Evolutionary conservation across 1,140 invertebrate species (phyloP).

Genomic region (Tetragnatha versicolor): DNA sequence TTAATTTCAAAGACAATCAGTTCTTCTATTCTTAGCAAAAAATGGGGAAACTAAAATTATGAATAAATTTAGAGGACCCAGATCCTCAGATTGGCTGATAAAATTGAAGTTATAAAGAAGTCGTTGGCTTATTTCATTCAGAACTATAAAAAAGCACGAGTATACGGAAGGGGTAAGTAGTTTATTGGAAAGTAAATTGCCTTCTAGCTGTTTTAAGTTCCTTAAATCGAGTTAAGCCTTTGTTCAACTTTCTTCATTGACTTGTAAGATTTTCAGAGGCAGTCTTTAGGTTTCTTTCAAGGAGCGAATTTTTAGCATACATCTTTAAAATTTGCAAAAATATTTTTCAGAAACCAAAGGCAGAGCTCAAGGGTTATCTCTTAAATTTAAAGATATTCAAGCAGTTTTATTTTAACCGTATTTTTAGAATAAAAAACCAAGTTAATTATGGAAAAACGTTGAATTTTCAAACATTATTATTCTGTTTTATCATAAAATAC

Average conservation of each 20-base stretch:
- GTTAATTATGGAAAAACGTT: too few relatives aligned
- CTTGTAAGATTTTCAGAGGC: not conserved
- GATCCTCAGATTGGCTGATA: not conserved
- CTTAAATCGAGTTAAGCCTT: conserved; percentile 14
- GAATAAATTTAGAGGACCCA: not conserved
- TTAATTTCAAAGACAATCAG: too few relatives aligned
- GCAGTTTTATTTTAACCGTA: too few relatives aligned
- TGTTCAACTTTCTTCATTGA: not conserved
- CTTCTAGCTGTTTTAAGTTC: conserved; percentile 2
- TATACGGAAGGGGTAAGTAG: not conserved
- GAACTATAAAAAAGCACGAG: conserved; percentile 3
- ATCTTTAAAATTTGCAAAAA: not conserved
- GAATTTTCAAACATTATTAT: too few relatives aligned
- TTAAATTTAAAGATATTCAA: too few relatives aligned
- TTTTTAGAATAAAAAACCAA: too few relatives aligned
- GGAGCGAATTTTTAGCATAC: not conserved
- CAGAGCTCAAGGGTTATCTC: too few relatives aligned
- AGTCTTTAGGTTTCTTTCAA: too few relatives aligned
- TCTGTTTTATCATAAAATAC: too few relatives aligned
- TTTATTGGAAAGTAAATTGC: conserved; percentile 37
- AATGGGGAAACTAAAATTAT: conserved; percentile 18
- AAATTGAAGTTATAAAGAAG: not conserved
- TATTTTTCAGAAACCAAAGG: too few relatives aligned
- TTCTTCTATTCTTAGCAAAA: too few relatives aligned
- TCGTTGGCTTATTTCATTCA: not conserved